Conservation (phyloP, 2,113 vertebrate species). For the Entomyzon cyanotis region DNA sequence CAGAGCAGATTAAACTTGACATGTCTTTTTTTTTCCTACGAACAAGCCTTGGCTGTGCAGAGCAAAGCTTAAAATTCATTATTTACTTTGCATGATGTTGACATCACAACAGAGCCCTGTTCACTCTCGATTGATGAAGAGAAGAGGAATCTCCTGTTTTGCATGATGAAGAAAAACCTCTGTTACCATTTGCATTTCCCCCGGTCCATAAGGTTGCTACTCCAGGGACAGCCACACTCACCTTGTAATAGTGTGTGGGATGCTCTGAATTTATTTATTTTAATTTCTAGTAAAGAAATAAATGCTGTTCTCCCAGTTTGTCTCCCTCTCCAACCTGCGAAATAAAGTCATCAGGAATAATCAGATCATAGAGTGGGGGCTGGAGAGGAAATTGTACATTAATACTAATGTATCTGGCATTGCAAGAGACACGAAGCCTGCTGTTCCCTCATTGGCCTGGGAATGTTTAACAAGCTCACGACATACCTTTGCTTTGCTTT, state of each 20-base stretch:
- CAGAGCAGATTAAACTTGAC: neutral
- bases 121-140: neutral
- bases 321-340: neutral
- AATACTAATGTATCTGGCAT: neutral
- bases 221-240: neutral
- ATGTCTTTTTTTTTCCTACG: neutral
- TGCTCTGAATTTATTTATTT: neutral
- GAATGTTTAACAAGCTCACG: conserved; percentile 50
- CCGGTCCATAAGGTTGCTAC: accelerated
- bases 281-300: neutral
- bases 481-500: conserved; percentile 50
- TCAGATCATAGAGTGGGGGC: neutral
- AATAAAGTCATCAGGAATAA: conserved; percentile 49
- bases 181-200: neutral
- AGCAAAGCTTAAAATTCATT: neutral
- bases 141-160: neutral
- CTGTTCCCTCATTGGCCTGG: conserved; percentile 50
- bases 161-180: neutral
- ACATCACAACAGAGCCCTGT: neutral
- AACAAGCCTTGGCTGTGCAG: neutral
- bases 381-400: conserved; percentile 14
- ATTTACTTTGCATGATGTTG: neutral
- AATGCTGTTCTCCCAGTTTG: neutral
- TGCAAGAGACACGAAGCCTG: conserved; percentile 17
- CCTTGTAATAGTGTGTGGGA: neutral